A percentile compares a stretch with the other conserved stretches of the same genome.
These are phyloP conservation scores for Ashinkailepas kermadecensis DNA, from an alignment of 2,888 invertebrate species.

Conservation along the genomic window DNA sequence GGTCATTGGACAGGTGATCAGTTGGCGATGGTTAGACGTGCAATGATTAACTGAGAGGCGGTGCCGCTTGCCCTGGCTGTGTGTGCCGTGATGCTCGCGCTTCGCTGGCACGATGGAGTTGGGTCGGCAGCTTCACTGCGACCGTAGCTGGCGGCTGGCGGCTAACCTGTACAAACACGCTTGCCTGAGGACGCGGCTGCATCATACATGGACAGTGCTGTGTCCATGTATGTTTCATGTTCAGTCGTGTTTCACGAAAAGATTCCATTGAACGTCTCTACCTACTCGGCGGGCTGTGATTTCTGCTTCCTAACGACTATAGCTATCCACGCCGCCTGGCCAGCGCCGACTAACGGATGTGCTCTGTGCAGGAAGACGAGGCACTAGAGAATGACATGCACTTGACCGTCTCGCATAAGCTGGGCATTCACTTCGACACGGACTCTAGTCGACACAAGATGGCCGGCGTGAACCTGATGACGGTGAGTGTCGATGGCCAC, in stretches of 20 bases:
- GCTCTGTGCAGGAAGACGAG: slow-evolving; percentile 39
- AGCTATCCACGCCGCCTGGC: not conserved
- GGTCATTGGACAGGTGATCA: too few relatives aligned
- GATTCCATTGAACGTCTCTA: too few relatives aligned
- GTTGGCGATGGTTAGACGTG: too few relatives aligned
- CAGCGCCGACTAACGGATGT: slow-evolving; percentile 16
- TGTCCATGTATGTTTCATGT: too few relatives aligned
- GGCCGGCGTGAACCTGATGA: slow-evolving; percentile 42
- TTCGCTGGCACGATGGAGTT: too few relatives aligned
- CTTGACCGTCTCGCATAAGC: slow-evolving; percentile 39
- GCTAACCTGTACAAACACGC: not conserved
- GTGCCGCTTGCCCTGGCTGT: too few relatives aligned
- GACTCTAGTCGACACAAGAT: slow-evolving; percentile 39
- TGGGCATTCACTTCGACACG: slow-evolving; percentile 42
- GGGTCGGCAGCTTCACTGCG: too few relatives aligned
- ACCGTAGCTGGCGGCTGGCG: not conserved
- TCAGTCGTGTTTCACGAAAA: too few relatives aligned
- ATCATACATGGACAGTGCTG: too few relatives aligned
- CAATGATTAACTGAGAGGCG: too few relatives aligned
- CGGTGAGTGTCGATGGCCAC: slow-evolving; percentile 38
- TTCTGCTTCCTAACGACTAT: not conserved
- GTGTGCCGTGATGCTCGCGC: too few relatives aligned
- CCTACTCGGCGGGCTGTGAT: too few relatives aligned
- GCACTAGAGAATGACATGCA: slow-evolving; percentile 42
- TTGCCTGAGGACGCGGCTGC: not conserved